A percentile compares a stretch with the other conserved stretches of the same genome.
Evolutionary conservation across 2,888 invertebrate genomes (phyloP).

Genomic region (Drosophila tripunctata): DNA sequence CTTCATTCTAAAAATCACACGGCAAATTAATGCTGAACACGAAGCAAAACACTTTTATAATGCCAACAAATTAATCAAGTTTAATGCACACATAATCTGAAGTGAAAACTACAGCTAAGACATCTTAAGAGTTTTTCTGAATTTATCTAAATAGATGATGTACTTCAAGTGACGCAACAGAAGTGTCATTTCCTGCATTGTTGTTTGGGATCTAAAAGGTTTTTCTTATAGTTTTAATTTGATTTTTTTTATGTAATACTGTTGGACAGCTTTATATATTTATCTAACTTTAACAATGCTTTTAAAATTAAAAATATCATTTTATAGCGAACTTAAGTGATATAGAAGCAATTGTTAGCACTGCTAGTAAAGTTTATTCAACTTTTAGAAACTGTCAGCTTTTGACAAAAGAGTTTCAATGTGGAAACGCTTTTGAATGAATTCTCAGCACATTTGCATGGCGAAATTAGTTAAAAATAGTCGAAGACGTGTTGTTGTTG

Average conservation of each 20-base stretch:
- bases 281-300: too few species aligned
- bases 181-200: not conserved
- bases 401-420: not conserved
- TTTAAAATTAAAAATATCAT: too few species aligned
- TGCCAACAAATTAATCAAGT: constrained; percentile 67
- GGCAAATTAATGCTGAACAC: constrained; percentile 75
- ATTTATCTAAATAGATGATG: not conserved
- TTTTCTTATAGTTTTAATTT: not conserved
- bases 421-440: constrained; percentile 1
- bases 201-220: not conserved
- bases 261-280: not conserved
- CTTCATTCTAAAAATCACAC: constrained; percentile 55
- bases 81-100: constrained; percentile 42
- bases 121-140: not conserved
- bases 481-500: constrained; percentile 22
- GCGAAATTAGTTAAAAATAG: constrained; percentile 60
- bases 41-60: constrained; percentile 68
- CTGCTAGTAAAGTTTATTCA: too few species aligned
- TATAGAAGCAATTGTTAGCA: too few species aligned
- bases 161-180: not conserved
- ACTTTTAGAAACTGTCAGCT: too few species aligned
- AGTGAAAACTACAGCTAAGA: constrained; percentile 12
- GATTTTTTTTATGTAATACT: not conserved
- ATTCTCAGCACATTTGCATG: constrained; percentile 28
- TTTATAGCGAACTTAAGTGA: too few species aligned